Evolutionary conservation across 2,113 vertebrate species (phyloP).

Genomic region (Machaerirhynchus nigripectus): DNA sequence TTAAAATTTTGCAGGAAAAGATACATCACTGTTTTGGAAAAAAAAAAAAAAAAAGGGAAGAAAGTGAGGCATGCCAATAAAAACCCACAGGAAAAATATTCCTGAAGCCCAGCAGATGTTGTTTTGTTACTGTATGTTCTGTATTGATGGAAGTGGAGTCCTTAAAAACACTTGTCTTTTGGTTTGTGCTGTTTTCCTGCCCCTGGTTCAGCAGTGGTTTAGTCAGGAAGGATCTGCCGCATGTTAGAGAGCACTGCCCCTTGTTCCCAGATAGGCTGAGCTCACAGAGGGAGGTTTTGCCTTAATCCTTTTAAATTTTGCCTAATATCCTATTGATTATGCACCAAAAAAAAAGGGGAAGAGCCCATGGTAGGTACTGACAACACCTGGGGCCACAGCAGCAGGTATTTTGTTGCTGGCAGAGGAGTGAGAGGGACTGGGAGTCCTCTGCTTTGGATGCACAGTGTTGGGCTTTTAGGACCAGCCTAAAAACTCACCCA

Average conservation of each 20-base stretch:
- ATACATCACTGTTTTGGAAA: neutral
- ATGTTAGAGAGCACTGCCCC: neutral
- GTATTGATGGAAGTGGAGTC: neutral
- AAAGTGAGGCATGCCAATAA: neutral
- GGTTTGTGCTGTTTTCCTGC: neutral
- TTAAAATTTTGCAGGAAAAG: slow-evolving; percentile 47
- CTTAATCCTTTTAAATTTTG: neutral
- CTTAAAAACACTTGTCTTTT: neutral
- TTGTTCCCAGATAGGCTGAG: neutral
- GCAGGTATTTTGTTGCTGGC: neutral
- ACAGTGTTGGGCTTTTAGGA: neutral
- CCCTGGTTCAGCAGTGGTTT: neutral
- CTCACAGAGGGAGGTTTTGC: neutral
- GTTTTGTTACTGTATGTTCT: slow-evolving; percentile 39
- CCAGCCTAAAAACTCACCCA: neutral
- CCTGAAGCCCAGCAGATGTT: slow-evolving; percentile 38
- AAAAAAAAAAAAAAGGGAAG: neutral
- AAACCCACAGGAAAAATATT: slow-evolving; percentile 17
- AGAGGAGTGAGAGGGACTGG: neutral
- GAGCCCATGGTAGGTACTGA: neutral
- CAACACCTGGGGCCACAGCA: neutral
- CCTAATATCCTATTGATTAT: neutral
- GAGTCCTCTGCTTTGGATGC: neutral
- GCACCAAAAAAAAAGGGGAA: neutral
- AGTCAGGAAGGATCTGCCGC: neutral